Evolutionary conservation across 1,140 invertebrate genomes (phyloP), one percentile per base, ranked within the genome.

Genomic region (Tetragonula clypearis): DNA sequence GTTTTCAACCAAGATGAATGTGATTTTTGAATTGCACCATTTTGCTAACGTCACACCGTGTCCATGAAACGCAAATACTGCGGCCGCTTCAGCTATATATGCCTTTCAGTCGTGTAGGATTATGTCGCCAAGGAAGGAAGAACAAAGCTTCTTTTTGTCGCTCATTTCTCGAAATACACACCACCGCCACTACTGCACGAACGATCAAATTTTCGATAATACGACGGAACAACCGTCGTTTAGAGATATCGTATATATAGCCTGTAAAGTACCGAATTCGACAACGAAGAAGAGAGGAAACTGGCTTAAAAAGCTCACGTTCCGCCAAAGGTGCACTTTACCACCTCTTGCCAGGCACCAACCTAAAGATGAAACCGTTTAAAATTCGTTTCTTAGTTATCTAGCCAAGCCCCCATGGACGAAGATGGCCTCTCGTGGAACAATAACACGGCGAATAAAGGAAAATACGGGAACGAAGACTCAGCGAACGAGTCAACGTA

Each of bases 371-470:
- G 55, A 68, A 80, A 72, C 58, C 68, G 66, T 80, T 81, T 71
- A 30, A 49, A 49, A 81, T 81, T 81, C 62, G 79, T 26, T 85
- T 74, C 71, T 35, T 41, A 85, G 84, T 81, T 75, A 85, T 68
- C 14, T 71, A 49, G 79, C 84, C 71, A 74, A 81, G 71, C 53
- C 71, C 60, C 71, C 60, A 12, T 62, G 35, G 35, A n/a, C 71
- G 84, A 60, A 60, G 55, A 8, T 49, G 41, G 82, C 76, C 68
- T 84, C 68, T 84, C 62, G 71, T 35, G 55, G 58, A 60, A 35
- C 71, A 53, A 85, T 14, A 84, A 85, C 26, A 81, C 60, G 35
- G 81, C 8, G n/a, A 73, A 85, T 26, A 81, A 80, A 66, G 74
- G 30, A 15, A 68, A 19, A 26, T 12, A 55, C 66, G 56, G 55